Conservation (phyloP, 2,113 vertebrate species). For the Pogonocichla stellata region DNA sequence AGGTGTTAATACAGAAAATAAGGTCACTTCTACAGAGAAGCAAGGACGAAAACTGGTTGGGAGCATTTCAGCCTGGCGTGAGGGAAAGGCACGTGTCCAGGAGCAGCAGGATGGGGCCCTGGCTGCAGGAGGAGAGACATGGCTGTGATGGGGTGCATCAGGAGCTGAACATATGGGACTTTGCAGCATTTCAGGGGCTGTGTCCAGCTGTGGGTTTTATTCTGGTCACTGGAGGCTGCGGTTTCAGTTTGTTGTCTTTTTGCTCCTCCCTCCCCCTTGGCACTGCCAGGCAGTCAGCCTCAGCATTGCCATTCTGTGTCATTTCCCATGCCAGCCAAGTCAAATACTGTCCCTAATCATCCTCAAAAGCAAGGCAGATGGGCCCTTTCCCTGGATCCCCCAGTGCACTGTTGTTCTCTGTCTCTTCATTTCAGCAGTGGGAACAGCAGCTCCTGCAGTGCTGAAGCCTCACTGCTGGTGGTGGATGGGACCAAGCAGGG, state of each 20-base stretch:
- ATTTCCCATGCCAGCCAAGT: not conserved
- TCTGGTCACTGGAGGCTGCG: not conserved
- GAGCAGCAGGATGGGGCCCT: rapidly evolving
- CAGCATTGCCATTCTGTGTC: not conserved
- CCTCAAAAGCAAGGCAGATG: not conserved
- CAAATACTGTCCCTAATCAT: not conserved
- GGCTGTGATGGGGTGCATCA: rapidly evolving
- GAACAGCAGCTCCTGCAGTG: not conserved
- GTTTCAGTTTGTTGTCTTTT: not conserved
- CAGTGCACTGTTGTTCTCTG: not conserved
- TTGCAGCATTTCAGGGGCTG: not conserved
- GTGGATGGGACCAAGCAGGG: not conserved
- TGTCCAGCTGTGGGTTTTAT: not conserved
- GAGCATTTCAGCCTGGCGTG: not conserved
- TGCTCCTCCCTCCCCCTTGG: rapidly evolving
- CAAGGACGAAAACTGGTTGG: not conserved
- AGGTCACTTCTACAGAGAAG: not conserved
- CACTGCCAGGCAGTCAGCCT: not conserved
- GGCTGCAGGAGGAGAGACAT: not conserved
- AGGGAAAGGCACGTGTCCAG: rapidly evolving
- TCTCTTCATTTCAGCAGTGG: not conserved
- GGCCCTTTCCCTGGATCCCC: not conserved
- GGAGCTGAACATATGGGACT: not conserved
- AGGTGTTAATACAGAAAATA: not conserved
- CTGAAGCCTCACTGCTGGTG: rapidly evolving